These are phyloP conservation scores for Myocastor coypus DNA, from an alignment of 2,113 vertebrate genomes.

Conservation along the genomic window DNA sequence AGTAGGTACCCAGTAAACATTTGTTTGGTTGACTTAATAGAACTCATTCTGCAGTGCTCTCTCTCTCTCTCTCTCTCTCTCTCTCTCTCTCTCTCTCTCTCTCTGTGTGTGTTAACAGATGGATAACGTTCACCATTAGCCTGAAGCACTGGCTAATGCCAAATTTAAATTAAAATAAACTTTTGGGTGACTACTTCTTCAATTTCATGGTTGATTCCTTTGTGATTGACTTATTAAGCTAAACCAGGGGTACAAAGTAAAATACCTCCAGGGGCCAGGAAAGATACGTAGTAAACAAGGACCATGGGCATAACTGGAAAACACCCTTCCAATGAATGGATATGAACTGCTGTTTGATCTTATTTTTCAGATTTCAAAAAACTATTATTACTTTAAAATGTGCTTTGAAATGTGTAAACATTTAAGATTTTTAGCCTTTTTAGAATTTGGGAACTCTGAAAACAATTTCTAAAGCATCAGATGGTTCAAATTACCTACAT, in stretches of 20 bases:
- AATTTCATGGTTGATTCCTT: constrained; percentile 80
- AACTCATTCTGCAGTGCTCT: not conserved
- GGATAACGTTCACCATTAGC: constrained; percentile 66
- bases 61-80: too few species aligned
- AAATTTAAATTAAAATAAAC: constrained; percentile 80
- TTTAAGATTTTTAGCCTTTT: not conserved
- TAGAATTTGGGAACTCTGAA: not conserved
- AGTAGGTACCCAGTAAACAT: not conserved
- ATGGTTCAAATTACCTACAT: constrained; percentile 31
- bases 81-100: too few species aligned
- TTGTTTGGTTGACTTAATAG: not conserved
- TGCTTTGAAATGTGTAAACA: constrained; percentile 6
- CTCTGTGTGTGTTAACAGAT: constrained; percentile 8
- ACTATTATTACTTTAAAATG: not conserved
- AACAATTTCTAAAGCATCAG: constrained; percentile 30
- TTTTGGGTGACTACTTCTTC: constrained; percentile 73
- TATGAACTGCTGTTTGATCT: not conserved
- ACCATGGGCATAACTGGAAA: not conserved
- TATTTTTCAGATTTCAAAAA: not conserved
- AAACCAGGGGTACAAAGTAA: constrained; percentile 59
- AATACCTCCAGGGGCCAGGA: constrained; percentile 22
- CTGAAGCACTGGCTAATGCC: constrained; percentile 69
- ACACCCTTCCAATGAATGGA: not conserved
- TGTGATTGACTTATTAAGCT: constrained; percentile 78
- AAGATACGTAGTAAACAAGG: constrained; percentile 16